Evolutionary conservation across 2,113 vertebrate genomes (phyloP).

Genomic region (Thunnus maccoyii): DNA sequence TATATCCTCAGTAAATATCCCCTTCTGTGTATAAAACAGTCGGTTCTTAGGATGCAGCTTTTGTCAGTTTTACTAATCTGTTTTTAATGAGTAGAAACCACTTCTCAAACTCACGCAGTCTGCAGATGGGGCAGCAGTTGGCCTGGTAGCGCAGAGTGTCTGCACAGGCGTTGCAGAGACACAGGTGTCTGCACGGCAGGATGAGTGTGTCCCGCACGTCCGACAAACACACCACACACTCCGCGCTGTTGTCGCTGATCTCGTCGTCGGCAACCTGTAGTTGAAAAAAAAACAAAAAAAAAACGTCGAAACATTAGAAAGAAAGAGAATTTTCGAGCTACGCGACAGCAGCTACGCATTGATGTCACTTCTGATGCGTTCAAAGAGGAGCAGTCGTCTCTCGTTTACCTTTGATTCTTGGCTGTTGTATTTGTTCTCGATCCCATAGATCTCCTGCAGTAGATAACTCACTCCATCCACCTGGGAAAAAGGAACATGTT

Average conservation of each 20-base stretch:
- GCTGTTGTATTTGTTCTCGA: constrained; percentile 98
- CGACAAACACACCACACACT: constrained; percentile 98
- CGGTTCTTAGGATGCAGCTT: too few relatives aligned
- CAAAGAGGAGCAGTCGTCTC: not conserved
- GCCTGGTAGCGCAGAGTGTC: constrained; percentile 97
- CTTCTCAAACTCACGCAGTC: constrained; percentile 88
- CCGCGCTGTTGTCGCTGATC: constrained; percentile 97
- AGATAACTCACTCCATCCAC: constrained; percentile 99
- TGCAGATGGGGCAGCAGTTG: constrained; percentile 98
- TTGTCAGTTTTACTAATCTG: too few relatives aligned
- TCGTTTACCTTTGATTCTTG: constrained; percentile 92
- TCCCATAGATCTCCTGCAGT: constrained; percentile 98
- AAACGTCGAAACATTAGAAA: not conserved
- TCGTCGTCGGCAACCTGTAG: constrained; percentile 94
- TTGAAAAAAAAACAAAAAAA: not conserved
- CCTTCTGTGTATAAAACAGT: not conserved
- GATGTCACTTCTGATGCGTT: constrained; percentile 1
- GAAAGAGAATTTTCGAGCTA: not conserved
- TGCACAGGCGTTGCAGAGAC: constrained; percentile 94
- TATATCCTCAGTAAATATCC: too few relatives aligned
- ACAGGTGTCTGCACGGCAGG: constrained; percentile 96
- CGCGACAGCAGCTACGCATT: not conserved
- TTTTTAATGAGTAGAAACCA: too few relatives aligned
- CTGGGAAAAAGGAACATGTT: constrained; percentile 76
- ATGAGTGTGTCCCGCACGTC: constrained; percentile 97